These are phyloP conservation scores for Clarias laeviceps DNA, from an alignment of 2,797 vertebrate species.

Conservation along the genomic window DNA sequence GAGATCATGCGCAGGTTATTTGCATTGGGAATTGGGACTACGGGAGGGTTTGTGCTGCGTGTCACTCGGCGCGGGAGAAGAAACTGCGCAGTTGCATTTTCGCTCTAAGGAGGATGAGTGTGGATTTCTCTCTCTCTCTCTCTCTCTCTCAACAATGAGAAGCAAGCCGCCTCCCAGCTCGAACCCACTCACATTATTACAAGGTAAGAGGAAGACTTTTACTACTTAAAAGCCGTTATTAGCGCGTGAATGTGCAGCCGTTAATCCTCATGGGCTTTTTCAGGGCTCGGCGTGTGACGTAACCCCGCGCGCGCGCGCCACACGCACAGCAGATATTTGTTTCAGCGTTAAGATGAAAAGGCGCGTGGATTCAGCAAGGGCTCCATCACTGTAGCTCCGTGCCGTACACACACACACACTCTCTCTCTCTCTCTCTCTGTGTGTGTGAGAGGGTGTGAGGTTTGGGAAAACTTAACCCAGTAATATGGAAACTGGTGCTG, in stretches of 20 bases:
- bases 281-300: constrained; percentile 28
- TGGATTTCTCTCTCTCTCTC: constrained; percentile 26
- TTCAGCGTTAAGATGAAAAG: not conserved
- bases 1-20: constrained; percentile 5
- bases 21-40: constrained; percentile 44
- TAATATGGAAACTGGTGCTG: constrained; percentile 66
- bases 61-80: constrained; percentile 60
- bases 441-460: constrained; percentile 2
- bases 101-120: not conserved
- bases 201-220: constrained; percentile 64
- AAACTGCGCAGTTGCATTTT: constrained; percentile 64
- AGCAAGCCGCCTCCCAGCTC: constrained; percentile 59
- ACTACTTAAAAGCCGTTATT: not conserved
- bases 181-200: constrained; percentile 45
- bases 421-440: not conserved
- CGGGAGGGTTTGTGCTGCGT: constrained; percentile 53
- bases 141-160: constrained; percentile 42
- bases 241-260: not conserved
- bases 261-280: not conserved
- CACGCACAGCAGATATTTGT: not conserved
- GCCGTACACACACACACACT: too few species aligned
- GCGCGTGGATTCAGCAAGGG: not conserved
- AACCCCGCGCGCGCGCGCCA: not conserved
- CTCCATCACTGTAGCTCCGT: too few species aligned
- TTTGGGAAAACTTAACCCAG: constrained; percentile 48